Conservation (phyloP, 2,113 vertebrate species). For the Glareola pratincola region DNA sequence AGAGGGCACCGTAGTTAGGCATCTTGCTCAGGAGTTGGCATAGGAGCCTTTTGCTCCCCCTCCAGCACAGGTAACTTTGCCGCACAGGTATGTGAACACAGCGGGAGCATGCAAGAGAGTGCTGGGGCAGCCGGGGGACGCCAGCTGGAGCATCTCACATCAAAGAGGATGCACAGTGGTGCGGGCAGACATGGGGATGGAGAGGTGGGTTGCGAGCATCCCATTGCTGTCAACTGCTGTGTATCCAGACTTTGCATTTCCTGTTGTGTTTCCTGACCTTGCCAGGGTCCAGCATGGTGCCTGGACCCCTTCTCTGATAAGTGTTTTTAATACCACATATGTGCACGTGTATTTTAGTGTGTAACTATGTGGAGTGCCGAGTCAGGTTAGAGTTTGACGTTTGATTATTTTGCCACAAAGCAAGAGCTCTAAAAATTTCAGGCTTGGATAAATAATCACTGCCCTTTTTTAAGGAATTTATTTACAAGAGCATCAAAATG, state of each 20-base stretch:
- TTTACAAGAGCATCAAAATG: background rate
- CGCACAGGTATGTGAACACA: background rate
- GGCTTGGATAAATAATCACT: constrained; percentile 1
- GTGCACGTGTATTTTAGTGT: background rate
- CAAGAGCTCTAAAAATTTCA: background rate
- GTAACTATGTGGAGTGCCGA: background rate
- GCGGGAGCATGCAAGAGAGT: background rate
- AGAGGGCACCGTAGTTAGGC: fast-evolving
- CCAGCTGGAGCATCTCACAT: background rate
- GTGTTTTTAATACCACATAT: background rate
- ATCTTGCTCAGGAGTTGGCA: background rate
- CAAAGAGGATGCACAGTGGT: background rate
- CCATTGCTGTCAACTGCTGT: background rate
- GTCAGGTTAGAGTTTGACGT: background rate
- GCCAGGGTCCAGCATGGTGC: background rate
- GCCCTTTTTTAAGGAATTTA: background rate
- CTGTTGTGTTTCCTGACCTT: background rate
- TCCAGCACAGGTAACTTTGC: background rate
- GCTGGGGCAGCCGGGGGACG: fast-evolving
- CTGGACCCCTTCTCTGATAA: background rate
- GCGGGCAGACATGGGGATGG: fast-evolving
- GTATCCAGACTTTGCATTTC: background rate
- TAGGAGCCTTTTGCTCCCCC: background rate
- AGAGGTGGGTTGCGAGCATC: background rate
- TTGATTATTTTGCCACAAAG: background rate